These are phyloP conservation scores for Rhinatrema bivittatum DNA, from an alignment of 2,797 vertebrate genomes.

Conservation along the genomic window DNA sequence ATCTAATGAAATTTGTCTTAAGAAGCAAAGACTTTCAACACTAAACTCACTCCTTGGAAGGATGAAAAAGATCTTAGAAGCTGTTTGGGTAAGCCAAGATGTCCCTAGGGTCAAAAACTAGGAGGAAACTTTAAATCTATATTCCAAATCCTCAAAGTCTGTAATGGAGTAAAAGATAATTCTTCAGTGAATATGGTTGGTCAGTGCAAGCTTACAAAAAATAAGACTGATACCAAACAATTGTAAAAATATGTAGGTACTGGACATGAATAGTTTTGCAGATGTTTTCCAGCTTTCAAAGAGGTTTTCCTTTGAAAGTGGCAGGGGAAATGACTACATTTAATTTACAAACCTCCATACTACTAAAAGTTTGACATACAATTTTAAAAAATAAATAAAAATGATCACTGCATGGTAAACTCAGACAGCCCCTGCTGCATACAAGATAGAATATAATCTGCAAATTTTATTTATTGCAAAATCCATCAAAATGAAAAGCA, in stretches of 20 bases:
- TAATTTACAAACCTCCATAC: background rate
- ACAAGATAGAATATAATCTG: constrained; percentile 23
- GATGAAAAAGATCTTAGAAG: constrained; percentile 28
- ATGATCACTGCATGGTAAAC: constrained; percentile 1
- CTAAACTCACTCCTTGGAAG: constrained; percentile 28
- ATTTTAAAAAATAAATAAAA: constrained; percentile 6
- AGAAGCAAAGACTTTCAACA: constrained; percentile 40
- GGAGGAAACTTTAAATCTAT: background rate
- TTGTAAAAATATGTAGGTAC: background rate
- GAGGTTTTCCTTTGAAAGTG: background rate
- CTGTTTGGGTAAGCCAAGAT: constrained; percentile 29
- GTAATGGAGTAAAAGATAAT: background rate
- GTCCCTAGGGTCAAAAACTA: background rate
- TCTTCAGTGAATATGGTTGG: constrained; percentile 6
- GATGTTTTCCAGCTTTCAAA: background rate
- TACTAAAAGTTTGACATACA: constrained; percentile 1
- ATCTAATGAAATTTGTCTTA: constrained; percentile 47
- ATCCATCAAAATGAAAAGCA: constrained; percentile 1
- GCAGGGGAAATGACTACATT: background rate
- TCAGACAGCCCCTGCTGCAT: too few relatives aligned
- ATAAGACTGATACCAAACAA: background rate
- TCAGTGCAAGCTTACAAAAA: background rate
- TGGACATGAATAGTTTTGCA: background rate
- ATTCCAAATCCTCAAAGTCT: background rate
- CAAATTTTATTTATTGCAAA: constrained; percentile 20